A percentile compares a stretch with the other conserved stretches of the same genome.
phyloP scores from a whole-genome alignment of 2,888 invertebrate species.

The Dolichomitus sp. region DNA sequence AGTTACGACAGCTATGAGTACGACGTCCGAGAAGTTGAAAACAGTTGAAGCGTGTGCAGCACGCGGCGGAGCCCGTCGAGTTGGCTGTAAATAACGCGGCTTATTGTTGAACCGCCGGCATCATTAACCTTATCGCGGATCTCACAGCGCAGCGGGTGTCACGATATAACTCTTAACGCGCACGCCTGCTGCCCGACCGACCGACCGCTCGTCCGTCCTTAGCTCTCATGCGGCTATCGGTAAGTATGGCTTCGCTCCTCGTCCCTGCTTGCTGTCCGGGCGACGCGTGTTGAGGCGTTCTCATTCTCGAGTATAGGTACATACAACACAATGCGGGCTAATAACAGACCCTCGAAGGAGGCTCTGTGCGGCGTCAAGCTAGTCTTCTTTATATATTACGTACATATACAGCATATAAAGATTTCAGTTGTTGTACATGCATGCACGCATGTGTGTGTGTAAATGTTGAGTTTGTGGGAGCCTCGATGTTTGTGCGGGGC shows the following conservation, averaged over 20 bases:
- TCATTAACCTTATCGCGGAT: constrained; percentile 85
- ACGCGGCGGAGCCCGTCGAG: constrained; percentile 41
- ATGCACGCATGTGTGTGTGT: constrained; percentile 32
- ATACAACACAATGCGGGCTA: constrained; percentile 80
- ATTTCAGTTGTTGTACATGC: constrained; percentile 13
- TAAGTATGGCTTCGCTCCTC: constrained; percentile 39
- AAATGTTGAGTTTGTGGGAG: constrained; percentile 24
- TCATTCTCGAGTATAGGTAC: constrained; percentile 36
- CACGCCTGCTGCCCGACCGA: constrained; percentile 72
- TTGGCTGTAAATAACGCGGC: constrained; percentile 82
- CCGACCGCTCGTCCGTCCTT: constrained; percentile 51
- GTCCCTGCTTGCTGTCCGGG: constrained; percentile 16
- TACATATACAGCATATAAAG: neutral
- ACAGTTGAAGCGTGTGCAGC: constrained; percentile 25
- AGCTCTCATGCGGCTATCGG: constrained; percentile 13
- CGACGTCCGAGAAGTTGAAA: constrained; percentile 22
- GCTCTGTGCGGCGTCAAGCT: constrained; percentile 41
- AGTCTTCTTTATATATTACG: constrained; percentile 6
- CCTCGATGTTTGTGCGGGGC: constrained; percentile 15
- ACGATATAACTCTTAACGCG: constrained; percentile 80
- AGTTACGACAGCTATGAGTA: constrained; percentile 14
- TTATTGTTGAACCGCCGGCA: constrained; percentile 83
- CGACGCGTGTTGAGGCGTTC: constrained; percentile 42
- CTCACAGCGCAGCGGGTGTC: constrained; percentile 84
- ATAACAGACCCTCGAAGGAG: constrained; percentile 81